Evolutionary conservation across 2,113 vertebrate species (phyloP).

Genomic region (Leucosticte australis): DNA sequence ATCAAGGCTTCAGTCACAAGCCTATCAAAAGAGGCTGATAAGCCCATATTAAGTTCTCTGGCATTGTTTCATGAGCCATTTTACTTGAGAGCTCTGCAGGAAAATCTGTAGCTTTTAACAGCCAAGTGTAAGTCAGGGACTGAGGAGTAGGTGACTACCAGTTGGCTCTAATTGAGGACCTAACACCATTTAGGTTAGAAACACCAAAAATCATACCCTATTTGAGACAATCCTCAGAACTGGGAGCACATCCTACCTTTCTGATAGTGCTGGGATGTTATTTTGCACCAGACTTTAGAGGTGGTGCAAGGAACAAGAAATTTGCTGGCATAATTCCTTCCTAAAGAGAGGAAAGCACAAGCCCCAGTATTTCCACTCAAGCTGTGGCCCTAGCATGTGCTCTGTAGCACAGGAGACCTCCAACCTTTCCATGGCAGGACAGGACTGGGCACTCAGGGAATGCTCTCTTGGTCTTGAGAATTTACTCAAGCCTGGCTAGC

Average conservation of each 20-base stretch:
- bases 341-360: neutral
- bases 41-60: neutral
- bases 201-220: neutral
- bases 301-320: neutral
- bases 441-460: neutral
- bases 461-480: neutral
- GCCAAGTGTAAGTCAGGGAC: neutral
- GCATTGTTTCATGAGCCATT: neutral
- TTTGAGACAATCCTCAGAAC: neutral
- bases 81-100: neutral
- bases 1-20: neutral
- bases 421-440: neutral
- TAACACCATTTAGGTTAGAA: neutral
- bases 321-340: neutral
- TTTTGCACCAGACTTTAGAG: neutral
- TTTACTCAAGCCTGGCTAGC: neutral
- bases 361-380: rapidly evolving
- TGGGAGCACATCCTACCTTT: neutral
- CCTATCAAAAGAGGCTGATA: neutral
- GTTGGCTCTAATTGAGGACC: neutral
- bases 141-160: rapidly evolving
- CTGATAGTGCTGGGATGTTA: neutral
- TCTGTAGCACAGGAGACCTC: neutral
- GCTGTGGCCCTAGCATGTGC: neutral
- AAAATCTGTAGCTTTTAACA: neutral